Evolutionary conservation across 1,140 invertebrate genomes (phyloP), one percentile per base, ranked within the genome.

Genomic region (Lithobius niger): DNA sequence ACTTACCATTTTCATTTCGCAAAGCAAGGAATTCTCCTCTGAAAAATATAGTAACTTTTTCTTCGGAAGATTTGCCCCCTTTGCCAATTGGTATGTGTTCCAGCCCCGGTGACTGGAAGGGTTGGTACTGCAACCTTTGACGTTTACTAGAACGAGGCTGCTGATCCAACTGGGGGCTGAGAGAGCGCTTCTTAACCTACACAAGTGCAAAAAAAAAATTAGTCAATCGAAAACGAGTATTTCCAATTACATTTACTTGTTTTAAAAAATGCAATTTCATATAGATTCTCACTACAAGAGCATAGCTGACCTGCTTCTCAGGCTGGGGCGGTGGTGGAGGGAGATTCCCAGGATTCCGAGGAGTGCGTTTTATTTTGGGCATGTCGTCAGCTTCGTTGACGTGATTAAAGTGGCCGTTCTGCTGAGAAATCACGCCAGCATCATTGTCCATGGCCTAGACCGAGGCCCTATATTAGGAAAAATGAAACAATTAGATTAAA

Each of bases 11-110:
- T 2, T 84, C 82, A 71, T 92, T 93, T 60, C 90, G 77, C 1
- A 93, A 87, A 24, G 88, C 89, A 60, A 95, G 71, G 73, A 91
- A 93, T 73, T 90, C 65, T 43, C 68, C 69, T 59, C 71, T 74
- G 57, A 72, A 68, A 55, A 73, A 68, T 6, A 74, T 57, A 65
- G 87, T 85, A 24, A 88, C 78, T 69, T 88, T 88, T 54, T 90
- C 86, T 63, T 88, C 86, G 19, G 76, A 73, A 47, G 73, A 72
- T 64, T 79, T 79, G 0, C 73, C 68, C 43, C 16, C 76, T 73
- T 10, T 78, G 73, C 28, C 79, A 81, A 25, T 76, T 27, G 13
- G 65, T 57, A 16, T 77, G 80, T 0, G 76, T 74, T 26, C 84
- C 15, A 84, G 82, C 26, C 83, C 70, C 0, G 86, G 84, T 59